A percentile compares a stretch with the other conserved stretches of the same genome.
phyloP scores from a whole-genome alignment of 2,888 invertebrate species.

The Drosophila mercatorum region DNA sequence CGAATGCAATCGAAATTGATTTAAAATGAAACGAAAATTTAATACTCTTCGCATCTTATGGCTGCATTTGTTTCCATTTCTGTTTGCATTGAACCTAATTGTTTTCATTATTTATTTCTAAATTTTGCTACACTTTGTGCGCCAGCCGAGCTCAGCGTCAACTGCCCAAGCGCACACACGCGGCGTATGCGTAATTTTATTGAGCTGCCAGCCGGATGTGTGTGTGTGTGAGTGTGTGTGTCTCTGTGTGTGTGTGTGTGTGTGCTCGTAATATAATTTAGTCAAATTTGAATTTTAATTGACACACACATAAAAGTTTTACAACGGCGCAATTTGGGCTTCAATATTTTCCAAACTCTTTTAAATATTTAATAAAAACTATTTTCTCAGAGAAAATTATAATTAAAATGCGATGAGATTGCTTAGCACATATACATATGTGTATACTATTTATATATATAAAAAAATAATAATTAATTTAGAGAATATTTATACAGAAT shows the following conservation, averaged over 20 bases:
- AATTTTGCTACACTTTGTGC: not conserved
- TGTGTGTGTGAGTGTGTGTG: not conserved
- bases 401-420: not conserved
- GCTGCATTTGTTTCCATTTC: not conserved
- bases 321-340: not conserved
- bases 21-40: conserved; percentile 23
- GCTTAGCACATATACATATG: not conserved
- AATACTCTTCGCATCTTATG: conserved; percentile 8
- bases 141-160: not conserved
- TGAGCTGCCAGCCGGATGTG: not conserved
- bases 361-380: not conserved
- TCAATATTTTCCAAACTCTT: not conserved
- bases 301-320: not conserved
- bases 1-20: conserved; percentile 18
- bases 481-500: too few species aligned
- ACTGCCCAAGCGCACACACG: not conserved
- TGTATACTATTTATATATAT: too few species aligned
- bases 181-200: conserved; percentile 5
- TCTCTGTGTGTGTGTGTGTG: not conserved
- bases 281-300: not conserved
- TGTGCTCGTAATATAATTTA: not conserved
- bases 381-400: not conserved
- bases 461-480: too few species aligned
- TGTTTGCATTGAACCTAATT: conserved; percentile 1
- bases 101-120: conserved; percentile 4